A percentile compares a stretch with the other conserved stretches of the same genome.
Evolutionary conservation across 1,140 invertebrate genomes (phyloP).

Genomic region (Idris sp.): DNA sequence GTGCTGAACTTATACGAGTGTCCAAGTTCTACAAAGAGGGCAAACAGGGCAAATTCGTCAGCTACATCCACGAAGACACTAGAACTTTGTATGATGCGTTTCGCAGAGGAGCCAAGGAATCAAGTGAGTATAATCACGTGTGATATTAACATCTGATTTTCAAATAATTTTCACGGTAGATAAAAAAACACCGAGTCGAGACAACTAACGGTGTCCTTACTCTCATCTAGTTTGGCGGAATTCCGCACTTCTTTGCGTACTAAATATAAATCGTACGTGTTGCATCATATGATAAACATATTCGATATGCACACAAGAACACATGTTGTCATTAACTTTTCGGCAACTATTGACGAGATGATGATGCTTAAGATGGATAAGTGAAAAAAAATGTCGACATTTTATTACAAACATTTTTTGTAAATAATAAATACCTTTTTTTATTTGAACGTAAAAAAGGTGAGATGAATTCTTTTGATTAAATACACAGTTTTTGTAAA

Average conservation of each 20-base stretch:
- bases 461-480: no score
- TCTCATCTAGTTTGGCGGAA: slow-evolving; percentile 44
- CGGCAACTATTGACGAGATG: slow-evolving; percentile 19
- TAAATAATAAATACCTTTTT: no score
- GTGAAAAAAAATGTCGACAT: not conserved
- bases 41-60: slow-evolving; percentile 92
- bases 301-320: slow-evolving; percentile 43
- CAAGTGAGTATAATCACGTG: slow-evolving; percentile 83
- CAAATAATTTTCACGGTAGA: slow-evolving; percentile 50
- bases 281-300: slow-evolving; percentile 60
- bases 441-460: no score
- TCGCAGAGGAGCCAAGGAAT: slow-evolving; percentile 92
- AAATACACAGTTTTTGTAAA: no score
- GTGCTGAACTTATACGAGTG: slow-evolving; percentile 91
- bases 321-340: slow-evolving; percentile 35
- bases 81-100: slow-evolving; percentile 94
- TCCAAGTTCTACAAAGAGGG: slow-evolving; percentile 95
- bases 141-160: no score
- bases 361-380: no score
- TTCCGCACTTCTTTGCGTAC: slow-evolving; percentile 58
- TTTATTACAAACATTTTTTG: no score
- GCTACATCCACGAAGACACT: slow-evolving; percentile 91
- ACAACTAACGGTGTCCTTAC: slow-evolving; percentile 38
- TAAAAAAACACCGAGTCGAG: slow-evolving; percentile 35
- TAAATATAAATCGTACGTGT: slow-evolving; percentile 58